Percentiles rank a stretch among this genome's conserved stretches.
Conservation (phyloP, 2,113 vertebrate species). For the Platycercus adscitus region DNA sequence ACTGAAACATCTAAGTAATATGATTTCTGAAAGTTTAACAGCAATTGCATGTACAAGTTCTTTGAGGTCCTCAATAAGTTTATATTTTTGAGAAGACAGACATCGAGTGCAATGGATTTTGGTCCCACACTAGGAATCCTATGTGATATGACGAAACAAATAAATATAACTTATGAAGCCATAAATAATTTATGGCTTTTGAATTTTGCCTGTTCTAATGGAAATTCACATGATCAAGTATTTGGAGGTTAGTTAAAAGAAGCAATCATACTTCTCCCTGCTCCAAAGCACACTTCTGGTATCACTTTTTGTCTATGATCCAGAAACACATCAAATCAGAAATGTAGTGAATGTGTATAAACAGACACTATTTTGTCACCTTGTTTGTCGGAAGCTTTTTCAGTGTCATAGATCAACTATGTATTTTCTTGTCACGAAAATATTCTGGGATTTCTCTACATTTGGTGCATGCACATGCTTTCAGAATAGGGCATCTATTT, state of each 20-base stretch:
- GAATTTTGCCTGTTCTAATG: background rate
- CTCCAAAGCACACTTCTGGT: background rate
- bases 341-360: background rate
- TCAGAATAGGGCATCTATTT: background rate
- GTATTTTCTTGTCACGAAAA: background rate
- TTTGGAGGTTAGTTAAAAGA: background rate
- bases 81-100: background rate
- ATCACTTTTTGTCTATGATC: background rate
- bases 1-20: background rate
- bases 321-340: background rate
- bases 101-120: background rate
- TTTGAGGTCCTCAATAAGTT: background rate
- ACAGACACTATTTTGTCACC: background rate
- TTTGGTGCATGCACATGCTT: background rate
- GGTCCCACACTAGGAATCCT: background rate
- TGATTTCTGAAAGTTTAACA: background rate
- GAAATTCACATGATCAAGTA: background rate
- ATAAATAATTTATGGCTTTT: background rate
- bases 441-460: background rate
- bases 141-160: background rate
- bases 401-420: background rate
- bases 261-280: background rate
- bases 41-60: background rate
- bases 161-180: background rate
- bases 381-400: background rate